Base-by-base conservation (phyloP, 2,888 invertebrate species). In the Axea sp. region DNA sequence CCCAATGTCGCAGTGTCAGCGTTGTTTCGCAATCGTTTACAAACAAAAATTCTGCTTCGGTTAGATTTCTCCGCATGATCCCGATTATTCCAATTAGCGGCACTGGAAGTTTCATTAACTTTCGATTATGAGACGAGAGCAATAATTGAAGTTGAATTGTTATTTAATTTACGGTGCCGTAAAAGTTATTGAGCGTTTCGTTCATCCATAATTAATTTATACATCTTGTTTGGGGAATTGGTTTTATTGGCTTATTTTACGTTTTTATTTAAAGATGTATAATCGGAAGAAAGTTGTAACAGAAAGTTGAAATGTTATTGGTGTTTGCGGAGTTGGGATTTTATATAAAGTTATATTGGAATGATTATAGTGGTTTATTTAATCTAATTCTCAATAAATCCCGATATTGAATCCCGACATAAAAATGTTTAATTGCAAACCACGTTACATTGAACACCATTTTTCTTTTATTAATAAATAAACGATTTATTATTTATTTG, bases 141-240 rank as follows among this genome's bases (percentile, higher is more conserved):
- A 19, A 2, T 31, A 41, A 45, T 37, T 59, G 41, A 28, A 41
- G 33, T 45, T 57, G 43, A 45, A 57, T 33, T 57, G 33, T 43
- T 45, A 59, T 59, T 59, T 26, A 28, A 60, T 37, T 37, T 60
- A 60, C 47, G 8, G 15, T 14, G 15, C 8, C 8, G 47, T 49
- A 62, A 62, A 49, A 62, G 41, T 24, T 14, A 11, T 2, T 15
- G 30, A 6, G 19, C 31, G 15, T 30, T 39, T 49, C 37, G 35
- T 35, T 31, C 3, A 11, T 26, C 12, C 24, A 14, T 59, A 57
- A 57, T 57, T 35, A 60, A 60, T 60, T 49, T 49, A 62, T 11
- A 31, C 9, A 22, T 22, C 47, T 47, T n/a, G 19, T 60, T 37
- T 19, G 37, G 14, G 1, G 45, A 28, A 45, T 59, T 19, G 35